Percentiles rank a stretch among this genome's conserved stretches.
Evolutionary conservation across 2,113 vertebrate species (phyloP).

Genomic region (Lasiurus cinereus): DNA sequence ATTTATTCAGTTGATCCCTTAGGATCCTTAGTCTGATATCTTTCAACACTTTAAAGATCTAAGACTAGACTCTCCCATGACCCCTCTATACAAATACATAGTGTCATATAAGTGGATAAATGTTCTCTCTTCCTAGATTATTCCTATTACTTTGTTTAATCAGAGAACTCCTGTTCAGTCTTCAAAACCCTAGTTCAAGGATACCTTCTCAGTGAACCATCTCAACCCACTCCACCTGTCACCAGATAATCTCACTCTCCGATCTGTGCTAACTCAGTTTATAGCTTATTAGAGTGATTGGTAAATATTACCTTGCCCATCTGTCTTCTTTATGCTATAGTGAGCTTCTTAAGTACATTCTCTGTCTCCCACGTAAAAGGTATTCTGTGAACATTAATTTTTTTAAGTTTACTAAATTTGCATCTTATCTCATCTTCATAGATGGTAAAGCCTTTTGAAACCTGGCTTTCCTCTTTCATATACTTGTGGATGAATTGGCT

Average conservation of each 20-base stretch:
- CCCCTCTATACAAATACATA: neutral
- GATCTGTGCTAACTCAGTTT: neutral
- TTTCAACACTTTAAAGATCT: neutral
- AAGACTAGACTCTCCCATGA: neutral
- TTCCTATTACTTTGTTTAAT: conserved; percentile 9
- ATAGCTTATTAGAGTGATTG: neutral
- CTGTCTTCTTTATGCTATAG: neutral
- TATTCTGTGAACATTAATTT: conserved; percentile 36
- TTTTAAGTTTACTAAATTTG: conserved; percentile 43
- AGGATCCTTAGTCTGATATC: neutral
- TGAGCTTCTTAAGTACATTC: conserved; percentile 2
- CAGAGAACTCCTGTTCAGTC: neutral
- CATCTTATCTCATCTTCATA: neutral
- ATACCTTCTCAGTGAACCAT: neutral
- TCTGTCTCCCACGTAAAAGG: neutral
- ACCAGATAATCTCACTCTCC: neutral
- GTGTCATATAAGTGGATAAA: neutral
- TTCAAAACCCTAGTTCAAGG: neutral
- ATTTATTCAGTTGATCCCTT: neutral
- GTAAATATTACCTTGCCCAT: neutral
- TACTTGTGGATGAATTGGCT: neutral
- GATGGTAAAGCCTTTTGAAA: neutral
- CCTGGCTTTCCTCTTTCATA: neutral
- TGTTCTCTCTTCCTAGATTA: neutral
- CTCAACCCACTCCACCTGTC: neutral